A percentile compares a stretch with the other conserved stretches of the same genome.
Evolutionary conservation across 2,797 vertebrate genomes (phyloP).

Genomic region (Melanogrammus aeglefinus): DNA sequence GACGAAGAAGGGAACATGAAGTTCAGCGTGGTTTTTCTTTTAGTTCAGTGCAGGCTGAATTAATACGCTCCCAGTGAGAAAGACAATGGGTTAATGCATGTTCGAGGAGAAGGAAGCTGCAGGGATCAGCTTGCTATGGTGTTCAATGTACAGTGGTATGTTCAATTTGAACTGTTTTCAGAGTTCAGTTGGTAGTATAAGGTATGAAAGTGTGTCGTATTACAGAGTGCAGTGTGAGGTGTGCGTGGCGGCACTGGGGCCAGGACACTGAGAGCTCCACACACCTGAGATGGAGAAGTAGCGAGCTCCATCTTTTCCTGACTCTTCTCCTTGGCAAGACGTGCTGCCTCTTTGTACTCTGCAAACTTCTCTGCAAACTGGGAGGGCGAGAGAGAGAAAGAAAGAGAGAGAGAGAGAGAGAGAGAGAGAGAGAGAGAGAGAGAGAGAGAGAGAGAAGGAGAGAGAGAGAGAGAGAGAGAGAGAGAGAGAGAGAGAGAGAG

Average conservation of each 20-base stretch:
- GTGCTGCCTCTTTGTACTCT: conserved; percentile 97
- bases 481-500: too few species aligned
- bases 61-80: too few species aligned
- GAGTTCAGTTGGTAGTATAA: too few species aligned
- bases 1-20: neutral
- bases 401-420: conserved; percentile 36
- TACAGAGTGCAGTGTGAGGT: conserved; percentile 17
- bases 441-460: too few species aligned
- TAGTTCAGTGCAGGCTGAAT: too few species aligned
- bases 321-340: conserved; percentile 96
- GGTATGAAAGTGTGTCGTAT: too few species aligned
- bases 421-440: conserved; percentile 29
- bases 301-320: conserved; percentile 97
- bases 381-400: conserved; percentile 49
- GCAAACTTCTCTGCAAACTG: conserved; percentile 99
- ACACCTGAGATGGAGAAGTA: conserved; percentile 95
- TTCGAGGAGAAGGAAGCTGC: too few species aligned
- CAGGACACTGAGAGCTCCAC: neutral
- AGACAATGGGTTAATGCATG: too few species aligned
- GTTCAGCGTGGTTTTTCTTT: neutral
- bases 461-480: too few species aligned
- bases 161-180: too few species aligned
- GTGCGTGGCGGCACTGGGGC: neutral
- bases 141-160: too few species aligned
- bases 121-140: too few species aligned